Evolutionary conservation across 2,113 vertebrate genomes (phyloP), one percentile per base, ranked within the genome.

Genomic region (Cynopterus brachyotis): DNA sequence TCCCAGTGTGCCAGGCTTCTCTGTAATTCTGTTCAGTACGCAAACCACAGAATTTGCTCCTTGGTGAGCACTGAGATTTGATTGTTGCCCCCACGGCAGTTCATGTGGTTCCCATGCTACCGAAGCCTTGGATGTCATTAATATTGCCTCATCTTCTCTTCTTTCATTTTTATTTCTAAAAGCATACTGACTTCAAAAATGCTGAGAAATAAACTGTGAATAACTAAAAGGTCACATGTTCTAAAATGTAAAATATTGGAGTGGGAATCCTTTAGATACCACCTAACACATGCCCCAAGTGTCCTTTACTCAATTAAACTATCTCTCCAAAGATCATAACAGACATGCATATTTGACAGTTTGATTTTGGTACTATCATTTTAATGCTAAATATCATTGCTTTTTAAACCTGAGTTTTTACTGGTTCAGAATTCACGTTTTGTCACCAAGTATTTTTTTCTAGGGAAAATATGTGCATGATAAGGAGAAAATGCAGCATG

Each of bases 341-440:
- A 85, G 91, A 37, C 24, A 62, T 12, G 35, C 20, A 57, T 9
- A 4, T 35, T 16, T 64, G 87, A 42, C 20, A 15, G 15, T 59
- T 28, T 53, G 15, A 75, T 67, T 66, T 24, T 28, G 76, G 6
- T 60, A 30, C 15, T 80, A 57, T 91, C 28, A 62, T 91, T 78
- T 93, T 67, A 47, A n/a, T 35, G 4, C 1, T 53, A 89, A 73
- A 45, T 47, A 76, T 17, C 55, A 40, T 17, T 30, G 4, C 1
- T 67, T 93, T 84, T 64, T 59, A 37, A 20, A 69, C 80, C 42
- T 3, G 4, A 55, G 32, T 45, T 59, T 53, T 73, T 86, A 20
- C 72, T 80, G 12, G 32, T 59, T 76, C 60, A 50, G 81, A 64
- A 82, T 60, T 94, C 59, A 17, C 78, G 87, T 73, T 89, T 83